A percentile compares a stretch with the other conserved stretches of the same genome.
Evolutionary conservation across 1,140 invertebrate genomes (phyloP).

Genomic region (Diabrotica virgifera): DNA sequence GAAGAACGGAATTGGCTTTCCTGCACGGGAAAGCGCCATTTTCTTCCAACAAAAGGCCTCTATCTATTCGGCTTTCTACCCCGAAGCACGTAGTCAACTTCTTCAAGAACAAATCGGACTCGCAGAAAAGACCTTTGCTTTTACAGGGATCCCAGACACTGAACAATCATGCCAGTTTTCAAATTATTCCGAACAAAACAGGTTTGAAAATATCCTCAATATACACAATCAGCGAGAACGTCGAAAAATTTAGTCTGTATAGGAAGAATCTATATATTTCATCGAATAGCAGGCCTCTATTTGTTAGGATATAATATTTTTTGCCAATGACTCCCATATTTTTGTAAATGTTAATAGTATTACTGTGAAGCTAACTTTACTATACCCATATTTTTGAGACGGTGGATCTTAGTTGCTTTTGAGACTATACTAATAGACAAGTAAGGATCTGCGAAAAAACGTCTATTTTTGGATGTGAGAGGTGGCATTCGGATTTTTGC

Average conservation of each 20-base stretch:
- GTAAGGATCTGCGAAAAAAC: too few relatives aligned
- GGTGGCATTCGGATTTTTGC: too few relatives aligned
- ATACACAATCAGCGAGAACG: constrained; percentile 48
- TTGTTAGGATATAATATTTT: constrained; percentile 45
- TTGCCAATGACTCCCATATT: constrained; percentile 31
- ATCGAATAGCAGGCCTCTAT: constrained; percentile 47
- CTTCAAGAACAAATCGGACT: constrained; percentile 43
- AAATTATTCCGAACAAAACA: constrained; percentile 53
- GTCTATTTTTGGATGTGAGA: too few relatives aligned
- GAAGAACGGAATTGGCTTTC: constrained; percentile 49
- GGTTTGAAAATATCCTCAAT: constrained; percentile 53
- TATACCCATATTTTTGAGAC: too few relatives aligned
- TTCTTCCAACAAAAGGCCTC: constrained; percentile 53
- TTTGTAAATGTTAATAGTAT: constrained; percentile 39
- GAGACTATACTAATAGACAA: too few relatives aligned
- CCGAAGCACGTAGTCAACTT: constrained; percentile 43
- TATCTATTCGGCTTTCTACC: constrained; percentile 47
- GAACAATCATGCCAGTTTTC: constrained; percentile 47
- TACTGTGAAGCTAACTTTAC: not conserved
- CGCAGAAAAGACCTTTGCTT: constrained; percentile 45
- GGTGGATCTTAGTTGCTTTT: too few relatives aligned
- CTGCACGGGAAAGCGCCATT: constrained; percentile 50
- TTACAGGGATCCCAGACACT: constrained; percentile 35
- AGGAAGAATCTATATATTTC: constrained; percentile 47
- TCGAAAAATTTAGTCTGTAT: constrained; percentile 45